phyloP scores from a whole-genome alignment of 1,140 invertebrate genomes.

The Pseudomyrmex cubaensis region DNA sequence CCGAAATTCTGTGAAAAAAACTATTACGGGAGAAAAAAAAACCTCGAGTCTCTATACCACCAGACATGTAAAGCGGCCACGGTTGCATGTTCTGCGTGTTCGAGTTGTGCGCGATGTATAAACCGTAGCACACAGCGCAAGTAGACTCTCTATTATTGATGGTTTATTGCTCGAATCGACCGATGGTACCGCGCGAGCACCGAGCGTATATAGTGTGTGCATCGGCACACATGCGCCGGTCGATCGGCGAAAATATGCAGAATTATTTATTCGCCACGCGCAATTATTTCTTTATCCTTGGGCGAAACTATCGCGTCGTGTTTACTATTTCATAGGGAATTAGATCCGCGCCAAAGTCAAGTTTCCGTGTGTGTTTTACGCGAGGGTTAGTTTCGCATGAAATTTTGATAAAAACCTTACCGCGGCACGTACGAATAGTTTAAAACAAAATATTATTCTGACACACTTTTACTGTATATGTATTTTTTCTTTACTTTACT shows the following conservation, averaged over 20 bases:
- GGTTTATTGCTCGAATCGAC: conserved; percentile 67
- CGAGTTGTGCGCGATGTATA: conserved; percentile 28
- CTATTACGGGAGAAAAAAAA: not conserved
- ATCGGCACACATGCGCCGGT: conserved; percentile 27
- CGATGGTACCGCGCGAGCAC: conserved; percentile 43
- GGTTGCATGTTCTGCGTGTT: conserved; percentile 32
- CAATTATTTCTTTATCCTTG: conserved; percentile 56
- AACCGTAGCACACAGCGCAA: conserved; percentile 22
- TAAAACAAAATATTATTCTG: not conserved
- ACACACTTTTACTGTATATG: not conserved
- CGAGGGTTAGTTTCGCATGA: conserved; percentile 3
- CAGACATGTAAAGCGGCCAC: conserved; percentile 48
- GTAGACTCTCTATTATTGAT: conserved; percentile 66
- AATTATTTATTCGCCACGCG: conserved; percentile 42
- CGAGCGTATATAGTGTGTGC: conserved; percentile 6
- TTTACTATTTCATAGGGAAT: conserved; percentile 41
- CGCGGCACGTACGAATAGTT: not conserved
- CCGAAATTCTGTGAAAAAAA: conserved; percentile 18
- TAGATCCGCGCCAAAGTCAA: conserved; percentile 42
- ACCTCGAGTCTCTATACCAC: conserved; percentile 2
- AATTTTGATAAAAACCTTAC: conserved; percentile 33
- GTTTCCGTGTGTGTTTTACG: conserved; percentile 20
- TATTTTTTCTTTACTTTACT: not conserved
- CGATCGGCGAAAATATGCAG: conserved; percentile 37
- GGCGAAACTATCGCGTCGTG: conserved; percentile 9